phyloP scores from a whole-genome alignment of 2,888 invertebrate species.

The Cataglyphis altisquamis region DNA sequence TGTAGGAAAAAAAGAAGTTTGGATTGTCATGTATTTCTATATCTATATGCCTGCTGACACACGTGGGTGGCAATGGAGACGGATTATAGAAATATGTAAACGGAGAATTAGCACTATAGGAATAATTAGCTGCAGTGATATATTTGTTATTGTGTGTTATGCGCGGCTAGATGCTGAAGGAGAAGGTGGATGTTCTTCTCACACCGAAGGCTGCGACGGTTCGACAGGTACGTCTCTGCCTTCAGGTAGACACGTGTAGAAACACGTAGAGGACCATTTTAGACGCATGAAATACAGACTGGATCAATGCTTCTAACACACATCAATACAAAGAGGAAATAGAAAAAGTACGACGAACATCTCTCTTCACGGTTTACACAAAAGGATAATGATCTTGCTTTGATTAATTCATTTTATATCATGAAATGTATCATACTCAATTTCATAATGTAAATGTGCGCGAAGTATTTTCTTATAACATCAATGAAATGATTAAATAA shows the following conservation, averaged over 20 bases:
- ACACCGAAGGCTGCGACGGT: conserved; percentile 97
- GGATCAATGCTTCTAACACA: conserved; percentile 74
- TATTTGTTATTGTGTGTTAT: conserved; percentile 84
- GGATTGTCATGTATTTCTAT: conserved; percentile 17
- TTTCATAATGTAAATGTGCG: conserved; percentile 6
- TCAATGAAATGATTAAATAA: neutral
- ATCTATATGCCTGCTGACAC: conserved; percentile 10
- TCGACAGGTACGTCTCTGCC: conserved; percentile 91
- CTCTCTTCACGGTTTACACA: neutral
- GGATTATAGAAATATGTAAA: conserved; percentile 42
- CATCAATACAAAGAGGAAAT: conserved; percentile 55
- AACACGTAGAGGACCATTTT: conserved; percentile 78
- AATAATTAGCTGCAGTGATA: conserved; percentile 77
- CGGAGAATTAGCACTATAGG: conserved; percentile 49
- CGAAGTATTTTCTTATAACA: neutral
- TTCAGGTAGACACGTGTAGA: conserved; percentile 83
- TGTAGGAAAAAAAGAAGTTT: conserved; percentile 23
- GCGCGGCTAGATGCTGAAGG: conserved; percentile 92
- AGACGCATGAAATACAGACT: conserved; percentile 80
- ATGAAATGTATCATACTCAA: conserved; percentile 1
- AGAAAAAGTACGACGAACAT: conserved; percentile 32
- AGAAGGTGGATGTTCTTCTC: conserved; percentile 95
- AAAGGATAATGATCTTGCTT: conserved; percentile 21
- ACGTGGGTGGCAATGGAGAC: conserved; percentile 18
- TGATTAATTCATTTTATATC: conserved; percentile 5